Percentiles rank a stretch among this genome's conserved stretches.
Conservation (phyloP, 1,140 invertebrate genomes). For the Lepidurus arcticus region DNA sequence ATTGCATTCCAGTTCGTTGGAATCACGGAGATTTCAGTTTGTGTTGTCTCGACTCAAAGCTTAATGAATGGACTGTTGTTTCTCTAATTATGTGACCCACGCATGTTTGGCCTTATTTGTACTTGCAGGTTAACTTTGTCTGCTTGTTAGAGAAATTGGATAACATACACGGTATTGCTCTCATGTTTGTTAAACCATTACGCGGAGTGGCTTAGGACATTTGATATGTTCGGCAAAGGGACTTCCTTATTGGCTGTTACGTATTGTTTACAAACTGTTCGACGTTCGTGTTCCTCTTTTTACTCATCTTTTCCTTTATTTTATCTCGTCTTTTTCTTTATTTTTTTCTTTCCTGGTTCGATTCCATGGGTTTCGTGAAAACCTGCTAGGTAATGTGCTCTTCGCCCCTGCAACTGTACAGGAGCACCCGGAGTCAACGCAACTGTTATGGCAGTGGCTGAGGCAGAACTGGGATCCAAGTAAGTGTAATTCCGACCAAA, state of each 20-base stretch:
- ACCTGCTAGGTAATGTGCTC: neutral
- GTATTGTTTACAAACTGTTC: neutral
- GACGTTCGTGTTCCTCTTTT: slow-evolving; percentile 1
- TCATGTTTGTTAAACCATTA: slow-evolving; percentile 7
- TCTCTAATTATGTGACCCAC: too few relatives aligned
- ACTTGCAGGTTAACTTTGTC: neutral
- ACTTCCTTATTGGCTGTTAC: neutral
- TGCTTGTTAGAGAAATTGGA: neutral
- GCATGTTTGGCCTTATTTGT: too few relatives aligned
- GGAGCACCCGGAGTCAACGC: neutral
- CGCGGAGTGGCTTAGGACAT: neutral
- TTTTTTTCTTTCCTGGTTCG: too few relatives aligned
- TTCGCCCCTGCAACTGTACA: neutral
- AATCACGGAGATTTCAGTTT: neutral
- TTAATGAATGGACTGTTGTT: neutral
- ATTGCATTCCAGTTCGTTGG: neutral
- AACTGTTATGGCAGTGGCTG: neutral
- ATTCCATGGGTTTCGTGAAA: neutral
- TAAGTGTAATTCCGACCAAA: neutral
- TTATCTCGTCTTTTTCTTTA: too few relatives aligned
- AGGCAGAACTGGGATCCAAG: neutral
- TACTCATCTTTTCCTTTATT: neutral
- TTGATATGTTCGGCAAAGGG: neutral
- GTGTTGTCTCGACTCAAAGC: neutral
- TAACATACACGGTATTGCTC: neutral